These are phyloP conservation scores for Pangasianodon gigas DNA, from an alignment of 2,113 vertebrate species.

Conservation along the genomic window DNA sequence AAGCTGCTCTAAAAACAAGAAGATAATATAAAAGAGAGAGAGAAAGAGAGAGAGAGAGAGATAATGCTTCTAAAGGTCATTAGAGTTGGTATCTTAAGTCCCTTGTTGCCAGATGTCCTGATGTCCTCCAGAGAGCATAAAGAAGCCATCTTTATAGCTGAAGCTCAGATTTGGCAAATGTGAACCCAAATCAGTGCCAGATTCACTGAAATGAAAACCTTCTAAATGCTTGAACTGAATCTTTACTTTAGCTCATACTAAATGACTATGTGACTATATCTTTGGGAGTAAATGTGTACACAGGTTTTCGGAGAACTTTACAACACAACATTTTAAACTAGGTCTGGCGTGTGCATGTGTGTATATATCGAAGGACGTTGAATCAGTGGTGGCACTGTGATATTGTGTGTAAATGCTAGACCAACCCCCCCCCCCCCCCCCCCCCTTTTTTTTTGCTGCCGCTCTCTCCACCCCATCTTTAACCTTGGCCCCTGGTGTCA, in stretches of 20 bases:
- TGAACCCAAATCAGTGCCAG: not conserved
- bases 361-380: not conserved
- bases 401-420: constrained; percentile 47
- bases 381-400: constrained; percentile 17
- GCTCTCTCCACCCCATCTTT: constrained; percentile 71
- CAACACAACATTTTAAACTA: not conserved
- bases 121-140: constrained; percentile 39
- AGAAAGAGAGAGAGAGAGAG: constrained; percentile 1
- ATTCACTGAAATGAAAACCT: not conserved
- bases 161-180: not conserved
- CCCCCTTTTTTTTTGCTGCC: constrained; percentile 43
- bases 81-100: constrained; percentile 41
- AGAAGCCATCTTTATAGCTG: constrained; percentile 16
- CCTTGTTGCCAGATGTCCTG: constrained; percentile 39
- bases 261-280: not conserved
- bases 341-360: not conserved
- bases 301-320: not conserved
- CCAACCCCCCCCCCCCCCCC: constrained; percentile 1
- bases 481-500: constrained; percentile 80
- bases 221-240: not conserved
- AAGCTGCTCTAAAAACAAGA: constrained; percentile 24
- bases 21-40: constrained; percentile 22
- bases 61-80: constrained; percentile 39
- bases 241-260: not conserved
- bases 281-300: not conserved